These are phyloP conservation scores for Candidula unifasciata DNA, from an alignment of 2,888 invertebrate species.

Conservation along the genomic window DNA sequence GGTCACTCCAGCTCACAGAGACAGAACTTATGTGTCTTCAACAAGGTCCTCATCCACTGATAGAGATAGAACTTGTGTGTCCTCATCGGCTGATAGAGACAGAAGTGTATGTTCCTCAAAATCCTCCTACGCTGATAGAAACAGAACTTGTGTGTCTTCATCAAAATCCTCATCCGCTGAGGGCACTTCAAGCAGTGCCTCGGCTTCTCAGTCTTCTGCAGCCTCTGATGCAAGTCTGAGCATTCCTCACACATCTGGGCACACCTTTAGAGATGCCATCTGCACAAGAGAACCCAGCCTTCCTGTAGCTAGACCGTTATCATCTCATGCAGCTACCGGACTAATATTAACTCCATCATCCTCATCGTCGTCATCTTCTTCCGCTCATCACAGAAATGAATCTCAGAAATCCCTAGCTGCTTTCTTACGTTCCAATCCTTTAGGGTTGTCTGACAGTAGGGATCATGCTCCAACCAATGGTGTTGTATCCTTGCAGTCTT, in stretches of 20 bases:
- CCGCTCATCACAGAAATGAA: background rate
- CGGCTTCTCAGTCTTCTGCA: background rate
- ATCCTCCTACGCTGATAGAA: background rate
- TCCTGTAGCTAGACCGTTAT: background rate
- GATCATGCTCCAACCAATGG: background rate
- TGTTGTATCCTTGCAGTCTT: background rate
- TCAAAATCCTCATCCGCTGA: background rate
- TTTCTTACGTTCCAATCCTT: slow-evolving; percentile 31
- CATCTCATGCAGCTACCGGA: background rate
- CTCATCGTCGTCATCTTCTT: background rate
- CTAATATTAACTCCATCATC: background rate
- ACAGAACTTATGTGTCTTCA: background rate
- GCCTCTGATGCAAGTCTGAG: background rate
- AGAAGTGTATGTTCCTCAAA: no score
- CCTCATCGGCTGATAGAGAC: no score
- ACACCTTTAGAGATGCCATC: background rate
- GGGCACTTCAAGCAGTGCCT: background rate
- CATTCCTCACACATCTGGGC: background rate
- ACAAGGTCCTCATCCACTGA: background rate
- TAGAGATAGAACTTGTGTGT: no score
- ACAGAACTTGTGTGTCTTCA: background rate
- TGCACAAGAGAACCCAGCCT: background rate
- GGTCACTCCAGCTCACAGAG: background rate
- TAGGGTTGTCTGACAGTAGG: background rate
- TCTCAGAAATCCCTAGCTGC: slow-evolving; percentile 18